Percentiles rank a stretch among this genome's conserved stretches.
These are phyloP conservation scores for Alethe diademata DNA, from an alignment of 2,113 vertebrate genomes.

Conservation along the genomic window DNA sequence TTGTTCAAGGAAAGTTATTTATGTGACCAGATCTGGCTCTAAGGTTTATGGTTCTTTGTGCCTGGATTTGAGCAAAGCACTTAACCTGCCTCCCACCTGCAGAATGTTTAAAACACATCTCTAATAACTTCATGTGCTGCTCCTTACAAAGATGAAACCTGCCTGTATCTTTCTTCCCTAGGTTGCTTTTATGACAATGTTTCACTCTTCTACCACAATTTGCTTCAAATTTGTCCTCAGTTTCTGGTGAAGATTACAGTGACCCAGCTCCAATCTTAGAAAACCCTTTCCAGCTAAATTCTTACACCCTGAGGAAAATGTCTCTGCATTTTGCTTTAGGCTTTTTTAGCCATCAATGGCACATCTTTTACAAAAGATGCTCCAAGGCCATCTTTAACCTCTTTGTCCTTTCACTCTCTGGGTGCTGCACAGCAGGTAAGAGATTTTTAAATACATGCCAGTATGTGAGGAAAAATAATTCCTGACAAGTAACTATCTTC, in stretches of 20 bases:
- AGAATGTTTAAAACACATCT: not conserved
- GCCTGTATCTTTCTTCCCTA: not conserved
- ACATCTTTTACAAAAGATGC: not conserved
- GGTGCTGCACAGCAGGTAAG: not conserved
- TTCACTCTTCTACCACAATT: not conserved
- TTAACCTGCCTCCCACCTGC: not conserved
- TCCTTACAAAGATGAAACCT: not conserved
- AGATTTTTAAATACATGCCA: not conserved
- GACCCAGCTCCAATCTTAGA: not conserved
- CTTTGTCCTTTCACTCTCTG: constrained; percentile 16
- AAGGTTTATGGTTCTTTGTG: not conserved
- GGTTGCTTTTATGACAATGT: not conserved
- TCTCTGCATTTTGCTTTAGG: constrained; percentile 31
- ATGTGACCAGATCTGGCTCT: fast-evolving
- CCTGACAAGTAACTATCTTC: not conserved
- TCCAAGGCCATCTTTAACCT: constrained; percentile 45
- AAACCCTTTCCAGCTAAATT: not conserved
- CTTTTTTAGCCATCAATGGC: constrained; percentile 6
- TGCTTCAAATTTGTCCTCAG: not conserved
- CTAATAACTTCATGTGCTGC: not conserved
- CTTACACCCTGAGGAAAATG: not conserved
- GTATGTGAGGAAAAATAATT: not conserved
- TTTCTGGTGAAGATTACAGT: not conserved
- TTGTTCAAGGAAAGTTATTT: not conserved
- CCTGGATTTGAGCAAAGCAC: not conserved